Conservation (phyloP, 2,113 vertebrate genomes). For the Vanacampus margaritifer region DNA sequence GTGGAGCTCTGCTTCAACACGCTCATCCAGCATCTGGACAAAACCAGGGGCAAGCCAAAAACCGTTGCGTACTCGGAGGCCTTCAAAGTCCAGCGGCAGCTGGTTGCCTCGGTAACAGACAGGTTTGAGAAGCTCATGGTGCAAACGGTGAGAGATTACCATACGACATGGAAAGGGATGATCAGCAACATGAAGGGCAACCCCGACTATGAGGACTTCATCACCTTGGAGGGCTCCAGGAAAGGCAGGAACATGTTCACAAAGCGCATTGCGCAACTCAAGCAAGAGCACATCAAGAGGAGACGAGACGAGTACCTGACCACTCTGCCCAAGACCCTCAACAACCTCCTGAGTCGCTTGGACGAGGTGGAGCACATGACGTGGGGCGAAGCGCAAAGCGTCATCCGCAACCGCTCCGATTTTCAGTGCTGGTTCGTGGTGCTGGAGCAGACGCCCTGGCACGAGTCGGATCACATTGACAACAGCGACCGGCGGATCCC, state of each 20-base stretch:
- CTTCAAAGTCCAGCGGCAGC: slow-evolving; percentile 90
- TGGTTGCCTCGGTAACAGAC: slow-evolving; percentile 87
- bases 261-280: slow-evolving; percentile 94
- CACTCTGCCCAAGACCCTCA: slow-evolving; percentile 92
- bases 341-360: slow-evolving; percentile 87
- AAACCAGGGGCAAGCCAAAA: slow-evolving; percentile 94
- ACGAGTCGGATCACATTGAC: slow-evolving; percentile 94
- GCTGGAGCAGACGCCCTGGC: slow-evolving; percentile 91
- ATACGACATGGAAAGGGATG: slow-evolving; percentile 92
- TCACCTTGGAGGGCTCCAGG: slow-evolving; percentile 90
- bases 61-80: slow-evolving; percentile 95
- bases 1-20: slow-evolving; percentile 92
- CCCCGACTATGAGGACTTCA: slow-evolving; percentile 91
- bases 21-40: slow-evolving; percentile 95
- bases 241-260: slow-evolving; percentile 92
- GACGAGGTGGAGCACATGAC: slow-evolving; percentile 90
- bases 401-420: slow-evolving; percentile 85
- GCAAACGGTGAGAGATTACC: slow-evolving; percentile 92
- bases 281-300: slow-evolving; percentile 94
- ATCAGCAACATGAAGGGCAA: slow-evolving; percentile 91
- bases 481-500: slow-evolving; percentile 94
- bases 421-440: slow-evolving; percentile 94
- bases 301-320: slow-evolving; percentile 92
- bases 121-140: slow-evolving; percentile 91
- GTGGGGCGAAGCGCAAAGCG: slow-evolving; percentile 88